A percentile compares a stretch with the other conserved stretches of the same genome.
phyloP scores from a whole-genome alignment of 2,888 invertebrate genomes.

The Chloroclysta siterata region DNA sequence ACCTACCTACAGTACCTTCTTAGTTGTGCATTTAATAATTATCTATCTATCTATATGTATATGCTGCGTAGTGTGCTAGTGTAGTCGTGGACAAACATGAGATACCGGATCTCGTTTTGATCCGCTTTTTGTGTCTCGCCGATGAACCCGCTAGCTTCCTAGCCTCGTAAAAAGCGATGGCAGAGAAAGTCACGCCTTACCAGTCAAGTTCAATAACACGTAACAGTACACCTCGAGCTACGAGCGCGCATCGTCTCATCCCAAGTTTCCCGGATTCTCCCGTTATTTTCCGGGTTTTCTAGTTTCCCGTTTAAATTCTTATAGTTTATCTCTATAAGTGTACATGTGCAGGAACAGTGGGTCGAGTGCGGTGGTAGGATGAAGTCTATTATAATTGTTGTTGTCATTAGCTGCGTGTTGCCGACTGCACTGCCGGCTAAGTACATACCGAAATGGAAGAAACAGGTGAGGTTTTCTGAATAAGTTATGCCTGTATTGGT shows the following conservation, averaged over 20 bases:
- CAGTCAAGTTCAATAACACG: slow-evolving; percentile 80
- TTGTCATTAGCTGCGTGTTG: slow-evolving; percentile 59
- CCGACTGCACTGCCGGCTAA: slow-evolving; percentile 73
- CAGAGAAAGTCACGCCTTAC: slow-evolving; percentile 73
- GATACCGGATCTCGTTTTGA: not conserved
- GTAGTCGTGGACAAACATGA: not conserved
- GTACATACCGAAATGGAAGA: slow-evolving; percentile 92
- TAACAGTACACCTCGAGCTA: slow-evolving; percentile 67
- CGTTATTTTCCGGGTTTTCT: slow-evolving; percentile 22
- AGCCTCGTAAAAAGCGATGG: slow-evolving; percentile 62
- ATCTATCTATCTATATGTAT: no score
- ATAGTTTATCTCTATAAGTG: not conserved
- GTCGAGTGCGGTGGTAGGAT: slow-evolving; percentile 40
- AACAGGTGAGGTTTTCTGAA: slow-evolving; percentile 83
- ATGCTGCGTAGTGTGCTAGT: no score
- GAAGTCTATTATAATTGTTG: slow-evolving; percentile 54
- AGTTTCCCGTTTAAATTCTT: slow-evolving; percentile 10
- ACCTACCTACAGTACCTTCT: no score
- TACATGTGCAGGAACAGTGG: slow-evolving; percentile 12
- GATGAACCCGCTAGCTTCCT: slow-evolving; percentile 45
- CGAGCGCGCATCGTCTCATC: slow-evolving; percentile 51
- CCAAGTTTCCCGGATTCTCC: slow-evolving; percentile 25
- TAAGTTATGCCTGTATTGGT: slow-evolving; percentile 2
- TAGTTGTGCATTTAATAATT: no score
- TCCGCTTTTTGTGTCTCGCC: not conserved